Base-by-base conservation (phyloP, 2,113 vertebrate species). In the Lepus europaeus region DNA sequence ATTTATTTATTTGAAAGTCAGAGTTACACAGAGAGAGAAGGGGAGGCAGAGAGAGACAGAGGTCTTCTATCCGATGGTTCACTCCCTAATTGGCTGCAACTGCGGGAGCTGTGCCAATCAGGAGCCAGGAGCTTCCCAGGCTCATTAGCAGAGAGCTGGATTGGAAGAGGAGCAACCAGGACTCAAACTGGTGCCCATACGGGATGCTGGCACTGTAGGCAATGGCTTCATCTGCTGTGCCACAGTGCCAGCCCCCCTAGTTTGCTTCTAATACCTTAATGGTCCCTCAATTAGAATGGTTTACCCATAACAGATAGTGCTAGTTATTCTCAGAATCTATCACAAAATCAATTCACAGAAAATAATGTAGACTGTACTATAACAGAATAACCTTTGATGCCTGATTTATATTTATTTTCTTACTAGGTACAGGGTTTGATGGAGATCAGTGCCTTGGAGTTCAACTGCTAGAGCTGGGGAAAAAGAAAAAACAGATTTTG, bases 391-490 rank as follows among this genome's bases (percentile, higher is more conserved):
- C 17, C 31, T 92, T 89, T 90, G 69, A 49, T 88, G 49, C 17
- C 39, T 96, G 53, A 88, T 74, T 66, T 76, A 56, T 90, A 29
- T 74, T 45, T 97, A 23, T 88, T 83, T 86, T 97, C 69, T 95
- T 74, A 8, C 53, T 97, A 99, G 99, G 99, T 36, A 98, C 98
- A 13, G 99, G 99, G 0, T 99, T 99, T 96, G 99, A 99, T 92
- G 99, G 99, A 0, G 99, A 99, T 20, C 99, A 99, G 90, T 99
- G 99, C 85, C 99, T 99, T 0, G 99, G 99, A 1, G 98, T 99
- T 13, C 99, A 99, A 96, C 98, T 99, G 89, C 95, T 99, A 89
- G 99, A 99, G 97, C 84, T 99, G 2, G 98, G 99, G 23, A 98
- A 79, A 23, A 99, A 97, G 93, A 99, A 97, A 90, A 98, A 90